Evolutionary conservation across 2,888 invertebrate genomes (phyloP).

Genomic region (Teleiodes luculella): DNA sequence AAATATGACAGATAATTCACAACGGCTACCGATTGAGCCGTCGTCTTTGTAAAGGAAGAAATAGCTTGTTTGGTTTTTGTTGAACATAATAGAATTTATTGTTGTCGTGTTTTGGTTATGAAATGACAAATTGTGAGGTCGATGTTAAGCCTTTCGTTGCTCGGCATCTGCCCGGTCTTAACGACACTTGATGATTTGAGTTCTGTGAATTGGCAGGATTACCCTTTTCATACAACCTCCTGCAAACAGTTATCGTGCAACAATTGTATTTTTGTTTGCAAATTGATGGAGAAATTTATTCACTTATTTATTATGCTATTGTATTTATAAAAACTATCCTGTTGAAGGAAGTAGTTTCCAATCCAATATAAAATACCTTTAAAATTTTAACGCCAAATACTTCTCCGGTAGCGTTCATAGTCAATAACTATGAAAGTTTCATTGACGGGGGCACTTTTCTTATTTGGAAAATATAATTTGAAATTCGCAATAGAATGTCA

Average conservation of each 20-base stretch:
- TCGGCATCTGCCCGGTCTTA: constrained; percentile 48
- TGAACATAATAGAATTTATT: constrained; percentile 59
- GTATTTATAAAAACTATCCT: no score
- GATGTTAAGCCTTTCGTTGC: constrained; percentile 61
- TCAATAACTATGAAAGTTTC: constrained; percentile 49
- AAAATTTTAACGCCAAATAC: constrained; percentile 1
- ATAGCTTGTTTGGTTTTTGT: constrained; percentile 63
- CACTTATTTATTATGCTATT: no score
- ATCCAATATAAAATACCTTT: background rate
- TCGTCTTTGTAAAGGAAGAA: constrained; percentile 64
- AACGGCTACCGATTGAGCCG: constrained; percentile 70
- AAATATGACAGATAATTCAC: constrained; percentile 71
- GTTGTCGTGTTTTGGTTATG: constrained; percentile 71
- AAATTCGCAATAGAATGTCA: constrained; percentile 72
- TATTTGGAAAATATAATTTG: constrained; percentile 64
- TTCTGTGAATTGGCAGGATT: constrained; percentile 39
- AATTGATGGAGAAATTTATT: background rate
- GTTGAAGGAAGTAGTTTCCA: background rate
- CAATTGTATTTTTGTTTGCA: background rate
- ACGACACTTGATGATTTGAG: constrained; percentile 34
- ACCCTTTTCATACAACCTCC: constrained; percentile 6
- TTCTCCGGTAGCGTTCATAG: constrained; percentile 28
- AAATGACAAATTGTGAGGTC: constrained; percentile 72
- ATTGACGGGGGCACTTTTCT: constrained; percentile 59
- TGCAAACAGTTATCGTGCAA: background rate